These are phyloP conservation scores for Monarcha castaneiventris DNA, from an alignment of 2,113 vertebrate species.

Conservation along the genomic window DNA sequence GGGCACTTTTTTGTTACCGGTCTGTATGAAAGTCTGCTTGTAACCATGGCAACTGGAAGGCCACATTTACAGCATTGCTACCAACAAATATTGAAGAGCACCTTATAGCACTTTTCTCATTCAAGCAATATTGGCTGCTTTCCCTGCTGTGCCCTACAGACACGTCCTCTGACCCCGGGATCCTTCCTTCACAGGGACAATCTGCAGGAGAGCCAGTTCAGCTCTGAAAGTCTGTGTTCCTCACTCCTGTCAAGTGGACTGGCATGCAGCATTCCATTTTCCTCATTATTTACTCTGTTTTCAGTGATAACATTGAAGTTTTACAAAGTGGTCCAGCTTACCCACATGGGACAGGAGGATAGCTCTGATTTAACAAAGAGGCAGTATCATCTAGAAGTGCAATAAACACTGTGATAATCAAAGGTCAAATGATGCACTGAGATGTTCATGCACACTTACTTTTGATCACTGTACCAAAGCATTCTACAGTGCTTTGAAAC, in stretches of 20 bases:
- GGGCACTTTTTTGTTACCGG: conserved; percentile 35
- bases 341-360: background rate
- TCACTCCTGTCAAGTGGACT: background rate
- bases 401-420: background rate
- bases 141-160: background rate
- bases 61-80: conserved; percentile 25
- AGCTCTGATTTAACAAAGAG: background rate
- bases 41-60: conserved; percentile 68
- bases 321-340: background rate
- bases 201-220: background rate
- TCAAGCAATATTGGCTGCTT: background rate
- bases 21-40: conserved; percentile 22
- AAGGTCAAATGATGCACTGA: background rate
- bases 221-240: background rate
- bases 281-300: background rate
- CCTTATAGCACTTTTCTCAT: conserved; percentile 28
- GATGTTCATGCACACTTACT: background rate
- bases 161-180: background rate
- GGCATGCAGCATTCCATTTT: background rate
- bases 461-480: background rate
- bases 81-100: conserved; percentile 18
- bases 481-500: background rate
- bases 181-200: background rate
- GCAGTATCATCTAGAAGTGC: background rate
- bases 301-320: background rate